These are phyloP conservation scores for Acleris literana DNA, from an alignment of 2,888 invertebrate species.

Conservation along the genomic window DNA sequence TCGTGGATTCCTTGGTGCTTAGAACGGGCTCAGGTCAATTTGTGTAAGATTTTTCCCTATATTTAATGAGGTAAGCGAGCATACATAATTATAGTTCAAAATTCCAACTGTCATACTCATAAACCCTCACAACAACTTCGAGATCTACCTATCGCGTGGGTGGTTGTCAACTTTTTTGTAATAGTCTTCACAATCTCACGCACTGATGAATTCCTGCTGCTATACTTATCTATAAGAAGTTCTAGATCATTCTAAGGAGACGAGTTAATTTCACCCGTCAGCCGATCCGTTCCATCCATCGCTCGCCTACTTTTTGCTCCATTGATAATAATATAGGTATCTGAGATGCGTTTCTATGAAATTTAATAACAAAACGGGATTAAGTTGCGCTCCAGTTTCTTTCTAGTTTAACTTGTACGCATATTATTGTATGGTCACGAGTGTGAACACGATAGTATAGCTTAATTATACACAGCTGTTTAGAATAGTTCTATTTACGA, in stretches of 20 bases:
- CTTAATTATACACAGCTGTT: no score
- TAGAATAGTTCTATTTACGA: no score
- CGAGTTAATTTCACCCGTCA: slow-evolving; percentile 26
- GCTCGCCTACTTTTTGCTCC: slow-evolving; percentile 39
- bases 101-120: no score
- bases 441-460: background rate
- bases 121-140: no score
- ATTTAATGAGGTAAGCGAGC: no score
- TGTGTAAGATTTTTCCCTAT: no score
- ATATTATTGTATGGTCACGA: slow-evolving; percentile 7
- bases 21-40: no score
- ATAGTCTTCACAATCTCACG: no score
- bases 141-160: no score
- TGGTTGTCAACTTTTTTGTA: no score
- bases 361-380: slow-evolving; percentile 50
- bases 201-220: background rate
- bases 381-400: slow-evolving; percentile 47
- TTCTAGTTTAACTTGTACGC: slow-evolving; percentile 29
- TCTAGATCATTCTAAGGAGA: background rate
- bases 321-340: slow-evolving; percentile 39
- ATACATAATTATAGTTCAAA: no score
- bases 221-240: background rate
- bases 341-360: slow-evolving; percentile 42
- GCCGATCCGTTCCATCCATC: slow-evolving; percentile 39
- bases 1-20: no score